Evolutionary conservation across 2,888 invertebrate genomes (phyloP).

Genomic region (Seira sanloemensis): DNA sequence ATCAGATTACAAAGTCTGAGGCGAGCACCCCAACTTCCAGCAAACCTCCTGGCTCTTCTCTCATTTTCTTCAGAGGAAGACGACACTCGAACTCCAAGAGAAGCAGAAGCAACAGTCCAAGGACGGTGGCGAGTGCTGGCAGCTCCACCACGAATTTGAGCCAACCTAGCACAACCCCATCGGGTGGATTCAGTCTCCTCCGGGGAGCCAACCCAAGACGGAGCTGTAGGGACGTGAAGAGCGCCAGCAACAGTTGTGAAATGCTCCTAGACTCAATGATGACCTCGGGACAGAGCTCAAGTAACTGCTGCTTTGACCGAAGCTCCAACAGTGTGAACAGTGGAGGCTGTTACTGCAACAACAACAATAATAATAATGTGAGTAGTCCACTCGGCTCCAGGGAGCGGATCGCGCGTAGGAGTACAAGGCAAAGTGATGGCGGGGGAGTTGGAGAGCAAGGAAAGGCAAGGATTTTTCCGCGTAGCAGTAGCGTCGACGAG

Average conservation of each 20-base stretch:
- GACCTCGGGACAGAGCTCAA: background rate
- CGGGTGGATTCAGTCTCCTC: background rate
- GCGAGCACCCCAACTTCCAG: slow-evolving; percentile 41
- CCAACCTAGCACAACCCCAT: slow-evolving; percentile 8
- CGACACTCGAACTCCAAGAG: slow-evolving; percentile 39
- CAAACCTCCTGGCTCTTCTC: slow-evolving; percentile 22
- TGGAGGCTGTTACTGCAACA: background rate
- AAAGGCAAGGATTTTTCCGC: slow-evolving; percentile 21
- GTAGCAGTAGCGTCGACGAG: slow-evolving; percentile 49
- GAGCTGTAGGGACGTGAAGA: slow-evolving; percentile 48
- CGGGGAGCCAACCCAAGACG: slow-evolving; percentile 16
- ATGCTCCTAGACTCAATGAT: slow-evolving; percentile 63
- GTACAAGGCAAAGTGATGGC: background rate
- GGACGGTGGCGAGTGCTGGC: slow-evolving; percentile 22
- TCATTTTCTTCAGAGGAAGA: slow-evolving; percentile 46
- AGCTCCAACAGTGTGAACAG: background rate
- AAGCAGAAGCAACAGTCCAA: slow-evolving; percentile 70
- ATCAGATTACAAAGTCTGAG: slow-evolving; percentile 44
- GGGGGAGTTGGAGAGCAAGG: background rate
- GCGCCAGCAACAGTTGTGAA: slow-evolving; percentile 71
- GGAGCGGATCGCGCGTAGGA: slow-evolving; percentile 13
- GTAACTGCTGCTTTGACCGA: slow-evolving; percentile 9
- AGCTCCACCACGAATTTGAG: slow-evolving; percentile 40
- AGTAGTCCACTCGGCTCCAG: background rate
- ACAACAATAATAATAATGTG: background rate